These are phyloP conservation scores for Nomia melanderi DNA, from an alignment of 1,140 invertebrate genomes.

Conservation along the genomic window DNA sequence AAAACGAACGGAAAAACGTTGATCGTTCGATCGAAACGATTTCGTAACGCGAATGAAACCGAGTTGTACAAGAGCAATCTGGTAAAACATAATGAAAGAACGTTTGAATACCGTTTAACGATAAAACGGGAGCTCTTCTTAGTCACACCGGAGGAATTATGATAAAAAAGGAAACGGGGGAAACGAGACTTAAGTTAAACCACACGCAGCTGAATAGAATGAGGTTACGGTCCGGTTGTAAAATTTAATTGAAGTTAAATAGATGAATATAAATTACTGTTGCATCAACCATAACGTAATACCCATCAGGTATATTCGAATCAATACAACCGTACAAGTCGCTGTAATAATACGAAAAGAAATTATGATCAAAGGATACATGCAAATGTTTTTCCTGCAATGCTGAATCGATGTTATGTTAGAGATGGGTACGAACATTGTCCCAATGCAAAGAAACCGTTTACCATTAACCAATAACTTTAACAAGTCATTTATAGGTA, in stretches of 20 bases:
- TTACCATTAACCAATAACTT: neutral
- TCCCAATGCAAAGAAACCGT: neutral
- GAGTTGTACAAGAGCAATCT: neutral
- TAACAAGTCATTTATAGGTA: neutral
- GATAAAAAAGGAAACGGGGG: neutral
- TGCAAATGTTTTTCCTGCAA: neutral
- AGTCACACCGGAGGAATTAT: neutral
- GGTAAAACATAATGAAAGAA: neutral
- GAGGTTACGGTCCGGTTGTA: neutral
- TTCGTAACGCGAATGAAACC: conserved; percentile 7
- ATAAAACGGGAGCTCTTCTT: neutral
- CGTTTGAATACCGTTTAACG: neutral
- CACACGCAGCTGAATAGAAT: neutral
- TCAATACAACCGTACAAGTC: neutral
- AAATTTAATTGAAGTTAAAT: neutral
- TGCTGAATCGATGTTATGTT: neutral
- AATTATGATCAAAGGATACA: neutral
- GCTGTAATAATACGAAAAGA: too few relatives aligned
- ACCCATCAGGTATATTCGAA: neutral
- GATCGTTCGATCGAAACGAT: neutral
- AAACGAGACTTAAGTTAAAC: conserved; percentile 8
- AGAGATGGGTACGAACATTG: neutral
- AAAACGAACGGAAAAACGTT: neutral
- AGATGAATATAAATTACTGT: neutral
- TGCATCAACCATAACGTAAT: neutral